Evolutionary conservation across 1,140 invertebrate species (phyloP), one percentile per base, ranked within the genome.

Genomic region (Bombus confusus): DNA sequence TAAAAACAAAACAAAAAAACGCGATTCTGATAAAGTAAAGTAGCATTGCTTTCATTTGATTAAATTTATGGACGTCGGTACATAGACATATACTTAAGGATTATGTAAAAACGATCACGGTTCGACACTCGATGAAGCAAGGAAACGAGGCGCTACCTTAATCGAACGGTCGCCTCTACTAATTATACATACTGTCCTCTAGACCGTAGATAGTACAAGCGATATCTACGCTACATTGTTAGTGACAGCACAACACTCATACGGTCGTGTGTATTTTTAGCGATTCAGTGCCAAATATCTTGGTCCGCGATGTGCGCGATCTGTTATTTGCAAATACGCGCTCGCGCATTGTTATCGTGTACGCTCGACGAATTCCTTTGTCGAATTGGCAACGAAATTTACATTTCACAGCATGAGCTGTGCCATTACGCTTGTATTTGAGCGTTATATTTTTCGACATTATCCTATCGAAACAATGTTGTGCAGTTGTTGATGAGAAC

Each of bases 211-310:
- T 81, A 81, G 79, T 59, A 41, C 28, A 81, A 37, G 12, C 10
- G 68, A 47, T 81, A 81, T 73, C 79, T 81, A 69, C 69, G 79
- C 37, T 37, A 34, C 69, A 73, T 81, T 73, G 69, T 81, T 37
- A 59, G 37, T 47, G 52, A 39, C 69, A 4, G n/a, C 68, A 59
- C 47, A 43, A n/a, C 47, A 8, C 47, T 62, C 10, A 15, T 59
- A 25, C n/a, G 39, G 9, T 34, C 43, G 59, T 68, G 57, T 8
- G 57, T 80, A 80, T 85, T 85, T 85, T 72, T 62, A 57, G 31
- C 34, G 13, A 43, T 57, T 47, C 52, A 64, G 68, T 85, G 83
- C 68, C 57, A 85, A 85, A 85, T 85, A 73, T 80, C 76, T 85
- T 83, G 6, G 47, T n/a, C 25, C 22, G 41, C 41, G 31, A 43